Evolutionary conservation across 37 sponge, comb jelly and placozoan genomes (phyloP), one percentile per base, ranked within the genome.

Genomic region (Halichondria panicea): DNA sequence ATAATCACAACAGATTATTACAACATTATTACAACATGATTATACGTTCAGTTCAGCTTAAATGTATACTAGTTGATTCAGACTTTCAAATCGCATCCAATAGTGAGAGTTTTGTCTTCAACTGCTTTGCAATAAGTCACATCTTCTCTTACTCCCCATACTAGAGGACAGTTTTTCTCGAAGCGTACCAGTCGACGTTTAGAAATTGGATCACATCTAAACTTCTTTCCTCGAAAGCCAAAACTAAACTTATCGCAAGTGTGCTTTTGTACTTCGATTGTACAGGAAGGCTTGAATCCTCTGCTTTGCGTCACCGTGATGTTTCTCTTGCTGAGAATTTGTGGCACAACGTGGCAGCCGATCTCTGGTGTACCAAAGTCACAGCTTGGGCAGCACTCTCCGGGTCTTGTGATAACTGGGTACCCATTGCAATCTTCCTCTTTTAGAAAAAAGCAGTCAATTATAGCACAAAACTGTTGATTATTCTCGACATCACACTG

Each of bases 311-410:
- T 52, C 27, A 77, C 78, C 1, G 67, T 77, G 55, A 77, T 53
- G 54, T 77, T 77, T 54, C 37, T 33, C 37, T 27, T 13, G 15
- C 75, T 62, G 22, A 53, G 38, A 1, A 72, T 42, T 52, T 37
- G 55, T 1, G 78, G 78, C 4, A 77, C 68, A 32, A 66, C 36
- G 15, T 55, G 25, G 38, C 78, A 77, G 6, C 28, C 41, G 0
- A 27, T 37, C 8, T 15, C 42, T 9, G 78, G 78, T 35, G 35
- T 28, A 21, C 55, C 42, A 52, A 66, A 77, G 32, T 50, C 67
- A 39, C 78, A 77, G 1, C 39, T 39, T 15, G 78, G 78, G 27
- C 78, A 77, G 67, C 78, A 77, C 30, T 77, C 78, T 28, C 55
- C 37, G 39, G 66, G 78, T 6, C 41, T 48, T 8, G 78, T 77